Evolutionary conservation across 2,797 vertebrate genomes (phyloP).

Genomic region (Urocyon cinereoargenteus): DNA sequence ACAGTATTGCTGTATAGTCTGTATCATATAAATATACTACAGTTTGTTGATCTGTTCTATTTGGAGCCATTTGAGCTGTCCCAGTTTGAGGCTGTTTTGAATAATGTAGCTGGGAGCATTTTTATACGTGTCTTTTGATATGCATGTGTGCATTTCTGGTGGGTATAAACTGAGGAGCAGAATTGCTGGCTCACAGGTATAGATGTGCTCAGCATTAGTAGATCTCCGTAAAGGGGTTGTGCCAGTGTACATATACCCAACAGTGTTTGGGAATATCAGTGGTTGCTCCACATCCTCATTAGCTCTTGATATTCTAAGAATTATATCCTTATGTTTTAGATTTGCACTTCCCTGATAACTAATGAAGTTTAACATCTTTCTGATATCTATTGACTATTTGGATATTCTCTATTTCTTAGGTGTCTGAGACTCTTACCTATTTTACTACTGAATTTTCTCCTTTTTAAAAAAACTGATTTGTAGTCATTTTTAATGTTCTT

Average conservation of each 20-base stretch:
- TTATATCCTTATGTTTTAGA: background rate
- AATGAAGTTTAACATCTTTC: background rate
- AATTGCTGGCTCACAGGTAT: background rate
- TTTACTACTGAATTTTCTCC: slow-evolving; percentile 16
- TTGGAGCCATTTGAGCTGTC: background rate
- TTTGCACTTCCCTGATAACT: slow-evolving; percentile 17
- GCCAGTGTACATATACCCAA: background rate
- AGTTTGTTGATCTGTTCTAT: background rate
- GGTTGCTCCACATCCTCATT: background rate
- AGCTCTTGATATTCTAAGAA: background rate
- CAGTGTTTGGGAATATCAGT: background rate
- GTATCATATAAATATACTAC: background rate
- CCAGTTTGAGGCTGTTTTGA: background rate
- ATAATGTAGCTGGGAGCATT: background rate
- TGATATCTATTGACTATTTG: background rate
- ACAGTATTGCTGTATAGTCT: background rate
- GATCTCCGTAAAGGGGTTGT: background rate
- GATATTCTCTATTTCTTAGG: slow-evolving; percentile 9
- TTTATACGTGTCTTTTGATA: background rate
- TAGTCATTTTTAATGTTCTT: slow-evolving; percentile 51
- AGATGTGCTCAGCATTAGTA: background rate
- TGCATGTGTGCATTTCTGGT: background rate
- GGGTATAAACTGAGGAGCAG: background rate
- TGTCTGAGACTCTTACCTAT: background rate
- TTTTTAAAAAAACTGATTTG: background rate